Conservation (phyloP, 2,888 invertebrate species). For the Caenorhabditis afra region DNA sequence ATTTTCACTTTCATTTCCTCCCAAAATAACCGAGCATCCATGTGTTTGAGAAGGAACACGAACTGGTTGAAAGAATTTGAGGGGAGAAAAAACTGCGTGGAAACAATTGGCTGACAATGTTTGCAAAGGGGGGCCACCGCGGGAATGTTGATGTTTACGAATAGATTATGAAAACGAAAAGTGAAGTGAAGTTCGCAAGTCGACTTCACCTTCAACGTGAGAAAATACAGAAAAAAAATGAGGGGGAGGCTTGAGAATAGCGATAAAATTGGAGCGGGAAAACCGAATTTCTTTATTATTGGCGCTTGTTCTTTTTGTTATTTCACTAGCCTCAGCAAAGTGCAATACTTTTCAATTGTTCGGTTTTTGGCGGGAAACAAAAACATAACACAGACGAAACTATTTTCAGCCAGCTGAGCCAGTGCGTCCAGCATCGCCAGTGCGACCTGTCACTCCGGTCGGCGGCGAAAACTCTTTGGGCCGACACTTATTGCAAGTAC, state of each 20-base stretch:
- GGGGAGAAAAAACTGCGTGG: slow-evolving; percentile 13
- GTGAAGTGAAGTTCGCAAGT: no score
- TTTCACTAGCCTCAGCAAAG: no score
- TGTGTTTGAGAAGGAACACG: slow-evolving; percentile 4
- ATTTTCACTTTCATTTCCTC: not conserved
- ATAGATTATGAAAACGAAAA: slow-evolving; percentile 17
- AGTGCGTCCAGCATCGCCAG: slow-evolving; percentile 75
- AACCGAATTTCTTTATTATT: no score
- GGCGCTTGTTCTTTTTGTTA: no score
- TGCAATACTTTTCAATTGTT: no score
- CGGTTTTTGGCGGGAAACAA: no score
- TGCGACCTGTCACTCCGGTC: slow-evolving; percentile 71
- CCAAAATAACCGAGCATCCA: not conserved
- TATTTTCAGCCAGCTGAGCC: slow-evolving; percentile 76
- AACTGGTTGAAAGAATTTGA: slow-evolving; percentile 22
- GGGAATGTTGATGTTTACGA: slow-evolving; percentile 23
- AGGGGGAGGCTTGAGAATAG: not conserved
- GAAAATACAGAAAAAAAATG: slow-evolving; percentile 19
- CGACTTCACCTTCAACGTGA: no score
- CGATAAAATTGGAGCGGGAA: no score
- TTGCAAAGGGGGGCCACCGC: not conserved
- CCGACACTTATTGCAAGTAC: slow-evolving; percentile 53
- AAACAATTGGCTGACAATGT: slow-evolving; percentile 35
- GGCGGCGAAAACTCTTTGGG: slow-evolving; percentile 48
- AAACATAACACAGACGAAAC: not conserved